Base-by-base conservation (phyloP, 1,140 invertebrate genomes). In the Phortica variegata region DNA sequence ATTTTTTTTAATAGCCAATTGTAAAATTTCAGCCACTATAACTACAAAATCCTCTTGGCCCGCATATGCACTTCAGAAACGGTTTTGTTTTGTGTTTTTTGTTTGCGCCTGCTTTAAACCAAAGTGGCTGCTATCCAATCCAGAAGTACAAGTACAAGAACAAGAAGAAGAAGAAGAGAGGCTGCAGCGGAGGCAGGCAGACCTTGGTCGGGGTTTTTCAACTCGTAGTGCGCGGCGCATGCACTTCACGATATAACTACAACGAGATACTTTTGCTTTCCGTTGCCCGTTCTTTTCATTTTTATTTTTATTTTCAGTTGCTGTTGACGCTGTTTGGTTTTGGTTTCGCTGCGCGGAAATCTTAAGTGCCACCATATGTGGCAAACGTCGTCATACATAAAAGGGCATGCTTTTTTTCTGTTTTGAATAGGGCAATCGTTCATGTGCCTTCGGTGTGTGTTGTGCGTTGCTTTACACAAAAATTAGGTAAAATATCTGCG, bases 201-300 rank as follows among this genome's bases (percentile, higher is more conserved):
- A 68, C 63, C 63, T 68, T 68, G 63, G 47, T 45, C 65, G 52
- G 54, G 63, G 65, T 68, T 68, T 61, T 68, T 68, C 63, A 68
- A 69, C 63, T 63, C 56, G 51, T 58, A 58, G 49, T 56, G 16
- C 19, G 37, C 23, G 10, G 5, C 10, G 23, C 29, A 8, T 38
- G 36, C 36, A 38, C 16, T 38, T 12, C 18, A 38, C 8, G 16
- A 5, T 4, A 4, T 15, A 34, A 34, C 10, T 34, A n/a, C n/a
- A n/a, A n/a, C n/a, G n/a, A 26, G 23, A 6, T 26, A 26, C 23
- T 26, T 26, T 26, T 26, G 23, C 23, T 26, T 26, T 26, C n/a
- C 33, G 26, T 12, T 29, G 26, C 26, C 12, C 6, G 26, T 12
- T 29, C 26, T 29, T 7, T 12, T 12, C 26, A 7, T 7, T 6